Evolutionary conservation across 2,113 vertebrate species (phyloP).

Genomic region (Excalfactoria chinensis): DNA sequence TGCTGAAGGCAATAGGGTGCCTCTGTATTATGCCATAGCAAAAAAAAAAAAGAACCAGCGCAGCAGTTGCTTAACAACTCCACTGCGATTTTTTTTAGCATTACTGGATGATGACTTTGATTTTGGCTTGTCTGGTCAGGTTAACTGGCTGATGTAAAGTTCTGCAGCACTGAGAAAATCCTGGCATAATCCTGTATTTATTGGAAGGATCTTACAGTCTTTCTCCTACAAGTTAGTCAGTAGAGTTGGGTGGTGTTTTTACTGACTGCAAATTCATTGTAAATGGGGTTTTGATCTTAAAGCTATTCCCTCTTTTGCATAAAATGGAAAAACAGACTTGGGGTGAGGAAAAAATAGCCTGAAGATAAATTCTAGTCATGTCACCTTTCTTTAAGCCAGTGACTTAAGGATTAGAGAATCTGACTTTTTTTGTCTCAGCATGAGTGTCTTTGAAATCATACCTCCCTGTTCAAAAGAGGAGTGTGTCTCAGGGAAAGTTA

Average conservation of each 20-base stretch:
- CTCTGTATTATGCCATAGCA: not conserved
- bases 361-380: not conserved
- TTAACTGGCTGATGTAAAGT: not conserved
- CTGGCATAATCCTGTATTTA: not conserved
- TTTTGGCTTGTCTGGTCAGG: not conserved
- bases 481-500: not conserved
- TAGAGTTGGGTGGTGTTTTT: not conserved
- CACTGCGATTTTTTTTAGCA: not conserved
- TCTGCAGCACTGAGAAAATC: conserved; percentile 1
- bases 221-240: not conserved
- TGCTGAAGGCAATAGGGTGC: conserved; percentile 15
- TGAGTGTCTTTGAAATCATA: not conserved
- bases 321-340: not conserved
- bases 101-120: not conserved
- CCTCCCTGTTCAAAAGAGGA: not conserved
- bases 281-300: conserved; percentile 12
- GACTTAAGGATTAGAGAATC: not conserved
- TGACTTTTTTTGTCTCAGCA: not conserved
- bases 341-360: not conserved
- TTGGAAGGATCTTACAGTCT: not conserved
- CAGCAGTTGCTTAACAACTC: not conserved
- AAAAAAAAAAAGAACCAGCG: not conserved
- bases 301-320: not conserved
- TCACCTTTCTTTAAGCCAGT: not conserved
- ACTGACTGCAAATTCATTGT: not conserved